Base-by-base conservation (phyloP, 2,797 vertebrate genomes). In the Amphiprion clarkii region DNA sequence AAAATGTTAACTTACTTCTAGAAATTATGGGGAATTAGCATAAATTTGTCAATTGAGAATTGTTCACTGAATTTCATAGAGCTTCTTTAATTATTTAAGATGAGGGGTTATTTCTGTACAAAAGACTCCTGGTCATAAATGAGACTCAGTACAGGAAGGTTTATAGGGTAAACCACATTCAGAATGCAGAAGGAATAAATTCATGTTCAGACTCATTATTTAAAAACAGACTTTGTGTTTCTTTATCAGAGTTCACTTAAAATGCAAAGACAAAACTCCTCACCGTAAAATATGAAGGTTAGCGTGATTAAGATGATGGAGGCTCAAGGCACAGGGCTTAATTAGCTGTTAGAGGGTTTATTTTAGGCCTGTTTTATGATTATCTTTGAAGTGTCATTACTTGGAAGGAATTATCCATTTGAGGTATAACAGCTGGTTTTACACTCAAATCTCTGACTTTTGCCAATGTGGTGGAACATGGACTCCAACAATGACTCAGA, bases 1-100 rank as follows among this genome's bases (percentile, higher is more conserved):
- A 25, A 21, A 36, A 36, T 57, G 49, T 79, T 74, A 78, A 76
- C 78, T 69, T 71, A 76, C 39, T 67, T 78, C 23, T 52, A 61
- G 17, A 62, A 69, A 57, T 33, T 55, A 75, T 56, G 63, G 44
- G 65, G 3, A 63, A 60, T 57, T 29, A 1, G 6, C 72, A 64
- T 53, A 48, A 2, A 52, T 59, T 60, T 59, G 55, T 31, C 48
- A 51, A 83, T 33, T 46, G 10, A 48, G 71, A 8, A 36, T 36
- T 8, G 33, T 36, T 36, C 33, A 36, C 6, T 72, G 52, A 59
- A 70, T 69, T 36, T 57, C 25, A 59, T 17, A 51, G 23, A 3
- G 25, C 1, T 59, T 46, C 49, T 21, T 62, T n/a, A 52, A 21
- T 76, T 52, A 49, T 49, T 49, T 49, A 21, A 49, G 7, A 31